A percentile compares a stretch with the other conserved stretches of the same genome.
phyloP scores from a whole-genome alignment of 2,797 vertebrate genomes.

The Acrossocheilus wenchowensis region DNA sequence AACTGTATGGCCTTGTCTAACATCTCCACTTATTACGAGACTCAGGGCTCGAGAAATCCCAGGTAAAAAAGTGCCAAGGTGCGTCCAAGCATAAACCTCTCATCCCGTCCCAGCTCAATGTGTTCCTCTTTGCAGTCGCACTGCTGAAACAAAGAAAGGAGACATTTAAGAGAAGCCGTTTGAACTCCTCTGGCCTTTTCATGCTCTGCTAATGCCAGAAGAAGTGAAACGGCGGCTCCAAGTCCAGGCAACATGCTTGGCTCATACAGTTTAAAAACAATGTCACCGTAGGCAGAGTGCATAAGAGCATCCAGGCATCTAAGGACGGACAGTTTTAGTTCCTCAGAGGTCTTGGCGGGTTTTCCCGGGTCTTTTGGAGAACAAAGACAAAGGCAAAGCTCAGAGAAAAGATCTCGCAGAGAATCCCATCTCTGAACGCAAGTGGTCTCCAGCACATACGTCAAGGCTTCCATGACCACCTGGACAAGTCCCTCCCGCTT shows the following conservation, averaged over 20 bases:
- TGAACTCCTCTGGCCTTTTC: conserved; percentile 86
- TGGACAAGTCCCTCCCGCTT: conserved; percentile 82
- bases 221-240: conserved; percentile 86
- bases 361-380: conserved; percentile 75
- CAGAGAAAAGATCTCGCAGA: conserved; percentile 86
- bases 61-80: conserved; percentile 91
- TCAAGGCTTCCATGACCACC: conserved; percentile 81
- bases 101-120: conserved; percentile 64
- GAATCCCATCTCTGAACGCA: conserved; percentile 84
- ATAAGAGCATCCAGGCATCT: conserved; percentile 83
- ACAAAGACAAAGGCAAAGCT: conserved; percentile 87
- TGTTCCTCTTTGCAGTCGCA: conserved; percentile 85
- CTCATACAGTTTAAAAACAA: conserved; percentile 83
- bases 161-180: conserved; percentile 81
- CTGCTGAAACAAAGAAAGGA: conserved; percentile 83
- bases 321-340: conserved; percentile 83
- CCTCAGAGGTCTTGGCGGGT: conserved; percentile 81
- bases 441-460: conserved; percentile 82
- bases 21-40: conserved; percentile 85
- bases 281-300: conserved; percentile 84
- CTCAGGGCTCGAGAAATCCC: conserved; percentile 82
- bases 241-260: conserved; percentile 84
- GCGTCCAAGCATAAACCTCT: conserved; percentile 75
- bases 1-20: conserved; percentile 87
- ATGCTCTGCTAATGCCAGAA: conserved; percentile 85